phyloP scores from a whole-genome alignment of 2,888 invertebrate species.

The Sceliomorpha sp. region DNA sequence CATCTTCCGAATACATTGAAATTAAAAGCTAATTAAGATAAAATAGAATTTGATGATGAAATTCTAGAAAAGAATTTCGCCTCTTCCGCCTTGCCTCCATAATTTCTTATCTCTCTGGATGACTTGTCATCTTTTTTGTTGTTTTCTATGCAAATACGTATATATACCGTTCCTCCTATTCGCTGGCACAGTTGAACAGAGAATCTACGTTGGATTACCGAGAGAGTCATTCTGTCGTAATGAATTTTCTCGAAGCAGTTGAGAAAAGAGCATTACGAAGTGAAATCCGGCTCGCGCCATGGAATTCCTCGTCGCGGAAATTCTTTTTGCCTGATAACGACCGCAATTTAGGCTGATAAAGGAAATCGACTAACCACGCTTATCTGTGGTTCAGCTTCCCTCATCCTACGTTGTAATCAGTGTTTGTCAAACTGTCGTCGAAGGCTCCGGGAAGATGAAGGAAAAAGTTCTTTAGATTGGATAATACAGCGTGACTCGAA shows the following conservation, averaged over 20 bases:
- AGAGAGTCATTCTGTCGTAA: slow-evolving; percentile 48
- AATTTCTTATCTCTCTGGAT: background rate
- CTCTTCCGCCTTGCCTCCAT: too few relatives aligned
- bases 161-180: slow-evolving; percentile 2
- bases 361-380: slow-evolving; percentile 63
- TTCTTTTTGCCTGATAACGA: slow-evolving; percentile 69
- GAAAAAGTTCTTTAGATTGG: background rate
- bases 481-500: too few relatives aligned
- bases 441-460: slow-evolving; percentile 6
- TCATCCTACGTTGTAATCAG: slow-evolving; percentile 32
- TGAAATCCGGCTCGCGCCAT: slow-evolving; percentile 40
- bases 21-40: too few relatives aligned
- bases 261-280: slow-evolving; percentile 52
- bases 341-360: slow-evolving; percentile 72
- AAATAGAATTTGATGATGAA: too few relatives aligned
- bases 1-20: too few relatives aligned
- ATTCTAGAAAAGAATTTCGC: too few relatives aligned
- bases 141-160: slow-evolving; percentile 31
- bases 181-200: slow-evolving; percentile 2
- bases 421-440: slow-evolving; percentile 48
- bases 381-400: slow-evolving; percentile 46
- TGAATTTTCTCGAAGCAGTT: slow-evolving; percentile 58
- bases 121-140: slow-evolving; percentile 15
- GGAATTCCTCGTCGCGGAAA: slow-evolving; percentile 40
- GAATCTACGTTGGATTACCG: slow-evolving; percentile 46